These are phyloP conservation scores for Bombylius discolor DNA, from an alignment of 2,888 invertebrate species.

Conservation along the genomic window DNA sequence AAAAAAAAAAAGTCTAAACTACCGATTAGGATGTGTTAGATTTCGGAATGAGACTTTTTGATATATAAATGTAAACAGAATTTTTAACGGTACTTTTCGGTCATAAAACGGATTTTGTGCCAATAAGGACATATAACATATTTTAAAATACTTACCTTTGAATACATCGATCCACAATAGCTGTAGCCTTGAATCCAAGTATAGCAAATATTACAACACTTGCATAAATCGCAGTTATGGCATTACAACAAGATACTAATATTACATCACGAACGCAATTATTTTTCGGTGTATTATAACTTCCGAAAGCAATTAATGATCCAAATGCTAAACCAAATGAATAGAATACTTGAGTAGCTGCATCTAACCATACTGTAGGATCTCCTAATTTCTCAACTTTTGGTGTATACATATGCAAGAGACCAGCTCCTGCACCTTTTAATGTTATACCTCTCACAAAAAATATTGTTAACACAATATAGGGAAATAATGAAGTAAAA, in stretches of 20 bases:
- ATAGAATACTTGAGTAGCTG: slow-evolving; percentile 94
- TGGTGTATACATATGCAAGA: slow-evolving; percentile 84
- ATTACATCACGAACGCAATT: slow-evolving; percentile 88
- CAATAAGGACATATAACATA: no score
- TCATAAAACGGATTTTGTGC: no score
- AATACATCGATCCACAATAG: slow-evolving; percentile 75
- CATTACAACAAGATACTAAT: slow-evolving; percentile 82
- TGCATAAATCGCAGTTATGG: slow-evolving; percentile 87
- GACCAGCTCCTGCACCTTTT: slow-evolving; percentile 72
- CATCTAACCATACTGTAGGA: slow-evolving; percentile 89
- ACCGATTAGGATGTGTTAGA: no score
- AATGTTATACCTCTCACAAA: slow-evolving; percentile 81
- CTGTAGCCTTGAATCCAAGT: slow-evolving; percentile 89
- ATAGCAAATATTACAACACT: slow-evolving; percentile 91
- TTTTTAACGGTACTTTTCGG: no score
- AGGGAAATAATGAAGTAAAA: slow-evolving; percentile 91
- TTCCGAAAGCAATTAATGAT: slow-evolving; percentile 88
- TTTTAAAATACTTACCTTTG: slow-evolving; percentile 42
- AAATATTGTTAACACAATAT: slow-evolving; percentile 86
- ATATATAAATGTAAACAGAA: no score
- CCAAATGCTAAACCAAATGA: slow-evolving; percentile 92
- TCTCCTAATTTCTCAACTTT: slow-evolving; percentile 78
- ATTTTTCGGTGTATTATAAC: slow-evolving; percentile 89
- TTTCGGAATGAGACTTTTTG: no score
- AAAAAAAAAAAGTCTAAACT: no score